Percentiles rank a stretch among this genome's conserved stretches.
Evolutionary conservation across 2,888 invertebrate species (phyloP).

Genomic region (Eupithecia inturbata): DNA sequence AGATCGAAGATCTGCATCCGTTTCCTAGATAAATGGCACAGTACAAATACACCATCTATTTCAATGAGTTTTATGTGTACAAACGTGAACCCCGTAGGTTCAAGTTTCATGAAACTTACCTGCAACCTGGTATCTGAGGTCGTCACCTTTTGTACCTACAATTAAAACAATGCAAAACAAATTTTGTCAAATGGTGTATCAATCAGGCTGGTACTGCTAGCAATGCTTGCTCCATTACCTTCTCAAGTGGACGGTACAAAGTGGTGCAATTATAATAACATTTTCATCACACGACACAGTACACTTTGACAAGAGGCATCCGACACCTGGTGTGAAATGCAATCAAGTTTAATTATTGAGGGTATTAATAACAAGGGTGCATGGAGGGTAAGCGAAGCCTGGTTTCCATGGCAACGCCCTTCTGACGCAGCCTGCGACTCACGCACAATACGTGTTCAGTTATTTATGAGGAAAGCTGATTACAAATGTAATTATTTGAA

Average conservation of each 20-base stretch:
- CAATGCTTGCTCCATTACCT: not conserved
- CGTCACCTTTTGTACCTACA: not conserved
- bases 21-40: too few relatives aligned
- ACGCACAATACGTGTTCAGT: constrained; percentile 71
- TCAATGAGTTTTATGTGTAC: not conserved
- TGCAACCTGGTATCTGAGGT: not conserved
- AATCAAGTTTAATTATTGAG: constrained; percentile 84
- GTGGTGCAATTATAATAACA: constrained; percentile 41
- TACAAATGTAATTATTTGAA: constrained; percentile 73
- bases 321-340: constrained; percentile 83
- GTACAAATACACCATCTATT: not conserved
- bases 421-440: constrained; percentile 74
- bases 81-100: not conserved
- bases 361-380: constrained; percentile 84
- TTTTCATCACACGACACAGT: constrained; percentile 39
- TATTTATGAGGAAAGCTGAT: constrained; percentile 80
- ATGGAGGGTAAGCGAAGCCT: constrained; percentile 69
- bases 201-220: not conserved
- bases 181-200: not conserved
- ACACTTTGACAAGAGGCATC: constrained; percentile 74
- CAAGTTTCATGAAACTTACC: not conserved
- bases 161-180: not conserved
- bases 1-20: not conserved
- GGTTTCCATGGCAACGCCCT: constrained; percentile 79
- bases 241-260: constrained; percentile 22